phyloP scores from a whole-genome alignment of 2,888 invertebrate species.

The Cosmia trapezina region DNA sequence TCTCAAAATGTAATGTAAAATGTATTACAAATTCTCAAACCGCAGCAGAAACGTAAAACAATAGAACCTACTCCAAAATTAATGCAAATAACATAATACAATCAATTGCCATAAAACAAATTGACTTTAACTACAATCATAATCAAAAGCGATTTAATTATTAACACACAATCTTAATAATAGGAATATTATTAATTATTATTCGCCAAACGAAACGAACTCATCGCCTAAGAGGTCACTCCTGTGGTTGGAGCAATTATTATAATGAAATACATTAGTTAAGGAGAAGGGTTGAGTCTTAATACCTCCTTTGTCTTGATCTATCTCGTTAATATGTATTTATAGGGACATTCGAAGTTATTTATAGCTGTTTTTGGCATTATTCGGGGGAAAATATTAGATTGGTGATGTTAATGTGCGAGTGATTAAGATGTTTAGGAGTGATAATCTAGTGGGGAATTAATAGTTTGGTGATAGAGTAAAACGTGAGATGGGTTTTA shows the following conservation, averaged over 20 bases:
- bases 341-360: conserved; percentile 67
- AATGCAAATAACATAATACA: conserved; percentile 38
- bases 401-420: conserved; percentile 62
- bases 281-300: conserved; percentile 72
- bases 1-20: too few species aligned
- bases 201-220: conserved; percentile 49
- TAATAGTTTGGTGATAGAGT: conserved; percentile 1
- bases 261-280: conserved; percentile 77
- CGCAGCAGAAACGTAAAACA: conserved; percentile 16
- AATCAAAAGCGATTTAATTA: conserved; percentile 60
- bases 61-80: conserved; percentile 4
- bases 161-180: conserved; percentile 54
- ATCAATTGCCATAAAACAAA: conserved; percentile 53
- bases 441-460: conserved; percentile 37
- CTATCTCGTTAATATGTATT: conserved; percentile 74
- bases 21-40: not conserved
- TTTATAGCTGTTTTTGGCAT: conserved; percentile 54
- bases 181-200: conserved; percentile 58
- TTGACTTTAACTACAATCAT: conserved; percentile 44
- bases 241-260: conserved; percentile 69
- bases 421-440: conserved; percentile 49
- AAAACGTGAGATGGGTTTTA: conserved; percentile 2
- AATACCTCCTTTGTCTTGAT: conserved; percentile 76
- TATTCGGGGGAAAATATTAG: conserved; percentile 49
- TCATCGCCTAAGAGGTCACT: conserved; percentile 59